phyloP scores from a whole-genome alignment of 1,140 invertebrate genomes.

The Hypothenemus hampei region DNA sequence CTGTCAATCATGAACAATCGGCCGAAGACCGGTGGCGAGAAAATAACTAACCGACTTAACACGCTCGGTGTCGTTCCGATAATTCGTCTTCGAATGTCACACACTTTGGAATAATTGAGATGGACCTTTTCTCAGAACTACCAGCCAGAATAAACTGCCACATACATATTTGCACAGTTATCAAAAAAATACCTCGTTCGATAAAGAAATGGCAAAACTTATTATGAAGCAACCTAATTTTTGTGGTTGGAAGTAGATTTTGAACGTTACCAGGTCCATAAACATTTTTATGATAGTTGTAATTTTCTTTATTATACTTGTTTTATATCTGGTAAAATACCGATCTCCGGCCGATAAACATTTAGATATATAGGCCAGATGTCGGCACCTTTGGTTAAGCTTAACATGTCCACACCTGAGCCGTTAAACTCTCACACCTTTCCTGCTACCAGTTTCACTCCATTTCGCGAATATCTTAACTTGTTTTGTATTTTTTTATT shows the following conservation, averaged over 20 bases:
- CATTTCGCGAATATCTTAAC: slow-evolving; percentile 37
- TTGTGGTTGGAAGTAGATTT: too few species aligned
- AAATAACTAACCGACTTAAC: slow-evolving; percentile 38
- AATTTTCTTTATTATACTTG: too few species aligned
- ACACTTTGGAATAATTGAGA: slow-evolving; percentile 32
- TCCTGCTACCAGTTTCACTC: slow-evolving; percentile 39
- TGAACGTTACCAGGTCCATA: too few species aligned
- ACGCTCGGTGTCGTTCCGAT: slow-evolving; percentile 32
- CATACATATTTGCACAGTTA: too few species aligned
- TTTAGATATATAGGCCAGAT: slow-evolving; percentile 13
- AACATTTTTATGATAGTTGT: too few species aligned
- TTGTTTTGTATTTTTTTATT: background rate
- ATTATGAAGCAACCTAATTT: too few species aligned
- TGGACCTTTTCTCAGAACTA: background rate
- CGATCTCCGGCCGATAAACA: slow-evolving; percentile 12
- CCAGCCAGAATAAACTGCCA: slow-evolving; percentile 7
- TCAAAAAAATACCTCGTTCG: too few species aligned
- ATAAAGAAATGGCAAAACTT: too few species aligned
- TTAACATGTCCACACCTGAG: slow-evolving; percentile 39
- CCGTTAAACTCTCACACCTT: slow-evolving; percentile 40
- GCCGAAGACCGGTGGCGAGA: slow-evolving; percentile 27
- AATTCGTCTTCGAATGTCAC: slow-evolving; percentile 36
- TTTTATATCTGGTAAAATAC: too few species aligned
- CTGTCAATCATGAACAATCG: slow-evolving; percentile 35
- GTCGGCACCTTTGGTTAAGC: slow-evolving; percentile 36